Evolutionary conservation across 2,888 invertebrate genomes (phyloP).

Genomic region (Cremastinae sp.): DNA sequence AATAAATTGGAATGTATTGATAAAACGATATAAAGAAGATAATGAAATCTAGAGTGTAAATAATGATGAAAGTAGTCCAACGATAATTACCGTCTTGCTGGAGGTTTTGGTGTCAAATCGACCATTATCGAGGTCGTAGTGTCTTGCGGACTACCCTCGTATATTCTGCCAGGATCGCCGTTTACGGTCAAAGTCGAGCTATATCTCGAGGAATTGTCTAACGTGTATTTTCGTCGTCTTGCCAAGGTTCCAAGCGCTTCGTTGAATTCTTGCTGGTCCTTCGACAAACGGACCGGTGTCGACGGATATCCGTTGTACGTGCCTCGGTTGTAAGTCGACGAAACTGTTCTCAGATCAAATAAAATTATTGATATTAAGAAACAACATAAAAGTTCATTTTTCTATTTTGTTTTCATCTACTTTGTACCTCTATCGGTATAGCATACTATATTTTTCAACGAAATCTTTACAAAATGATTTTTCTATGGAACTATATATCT

Average conservation of each 20-base stretch:
- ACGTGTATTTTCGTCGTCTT: constrained; percentile 75
- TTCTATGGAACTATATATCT: neutral
- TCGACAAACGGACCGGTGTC: constrained; percentile 65
- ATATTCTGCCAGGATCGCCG: constrained; percentile 73
- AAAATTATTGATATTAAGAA: constrained; percentile 3
- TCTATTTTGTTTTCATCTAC: too few relatives aligned
- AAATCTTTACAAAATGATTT: too few relatives aligned
- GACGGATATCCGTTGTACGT: constrained; percentile 67
- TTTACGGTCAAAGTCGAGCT: constrained; percentile 73
- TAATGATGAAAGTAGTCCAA: constrained; percentile 4
- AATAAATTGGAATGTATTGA: constrained; percentile 5
- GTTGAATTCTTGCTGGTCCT: constrained; percentile 76
- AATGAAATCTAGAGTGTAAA: neutral
- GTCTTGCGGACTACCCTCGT: constrained; percentile 72
- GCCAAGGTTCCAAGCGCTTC: constrained; percentile 75
- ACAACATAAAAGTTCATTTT: constrained; percentile 7
- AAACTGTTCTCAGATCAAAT: constrained; percentile 63
- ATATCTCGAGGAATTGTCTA: constrained; percentile 71
- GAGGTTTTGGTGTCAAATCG: constrained; percentile 75
- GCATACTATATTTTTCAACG: too few relatives aligned
- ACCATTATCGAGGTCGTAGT: constrained; percentile 73
- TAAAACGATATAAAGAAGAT: constrained; percentile 4
- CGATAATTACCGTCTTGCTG: constrained; percentile 71
- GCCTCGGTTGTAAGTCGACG: constrained; percentile 72
- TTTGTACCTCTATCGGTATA: too few relatives aligned